Evolutionary conservation across 2,113 vertebrate species (phyloP), one percentile per base, ranked within the genome.

Genomic region (Microtus ochrogaster): DNA sequence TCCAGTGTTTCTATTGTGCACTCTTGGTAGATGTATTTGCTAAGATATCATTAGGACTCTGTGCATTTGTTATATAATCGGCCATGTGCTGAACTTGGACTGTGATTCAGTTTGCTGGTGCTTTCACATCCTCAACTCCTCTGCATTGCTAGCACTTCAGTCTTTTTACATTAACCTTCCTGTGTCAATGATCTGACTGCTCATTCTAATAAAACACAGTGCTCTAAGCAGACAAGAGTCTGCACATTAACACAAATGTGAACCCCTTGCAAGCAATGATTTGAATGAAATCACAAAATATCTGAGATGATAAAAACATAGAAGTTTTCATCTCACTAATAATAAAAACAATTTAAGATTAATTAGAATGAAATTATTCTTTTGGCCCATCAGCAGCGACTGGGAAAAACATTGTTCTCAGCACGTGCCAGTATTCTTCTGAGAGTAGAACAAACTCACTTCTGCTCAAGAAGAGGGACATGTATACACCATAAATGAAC

Each of bases 1-100:
- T 78, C 7, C 5, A n/a, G 11, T 16, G 17, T 9, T 78, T 16
- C 36, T 33, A 19, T 3, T 86, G 10, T 0, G 0, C 22, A 3
- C 16, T 83, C 28, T 92, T 24, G 44, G 33, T 52, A 47, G 55
- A n/a, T 28, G 2, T 33, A 17, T 68, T 26, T 76, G 28, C 44
- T 26, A 41, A 73, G 11, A 12, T 47, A 39, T 3, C 39, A 22
- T 12, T 49, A 55, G 10, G 28, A 22, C 28, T 52, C 12, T 4
- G 0, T 36, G n/a, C 10, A 3, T 72, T 76, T 68, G 0, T 39
- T 77, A 61, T 41, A 4, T 47, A 8, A n/a, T 30, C 0, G 0
- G 8, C n/a, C 12, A 1, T 44, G 36, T 39, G 13, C 22, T 47
- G n/a, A n/a, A n/a, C 9, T 9, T 44, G 26, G 24, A 49, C 33